phyloP scores from a whole-genome alignment of 2,113 vertebrate species.

The Cinclus mexicanus region DNA sequence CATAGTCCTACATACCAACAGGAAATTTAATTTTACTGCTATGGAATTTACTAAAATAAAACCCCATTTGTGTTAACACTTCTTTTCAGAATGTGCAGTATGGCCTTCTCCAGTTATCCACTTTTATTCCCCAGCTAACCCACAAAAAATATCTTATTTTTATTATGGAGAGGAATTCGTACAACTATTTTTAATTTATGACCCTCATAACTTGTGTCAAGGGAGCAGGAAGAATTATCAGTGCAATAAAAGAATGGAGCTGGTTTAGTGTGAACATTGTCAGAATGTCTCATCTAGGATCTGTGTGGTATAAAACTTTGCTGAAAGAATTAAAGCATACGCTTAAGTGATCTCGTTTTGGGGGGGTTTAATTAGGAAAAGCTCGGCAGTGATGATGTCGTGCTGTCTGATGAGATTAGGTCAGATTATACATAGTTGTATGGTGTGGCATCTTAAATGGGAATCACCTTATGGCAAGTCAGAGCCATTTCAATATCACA shows the following conservation, averaged over 20 bases:
- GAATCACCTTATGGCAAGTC: slow-evolving; percentile 34
- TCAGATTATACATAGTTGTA: slow-evolving; percentile 29
- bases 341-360: slow-evolving; percentile 20
- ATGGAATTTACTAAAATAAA: not conserved
- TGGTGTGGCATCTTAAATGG: slow-evolving; percentile 27
- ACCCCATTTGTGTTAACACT: not conserved
- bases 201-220: not conserved
- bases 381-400: not conserved
- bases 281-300: slow-evolving; percentile 52
- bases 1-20: not conserved
- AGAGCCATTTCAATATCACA: not conserved
- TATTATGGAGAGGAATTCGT: not conserved
- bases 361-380: slow-evolving; percentile 43
- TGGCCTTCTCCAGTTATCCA: not conserved
- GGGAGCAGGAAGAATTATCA: slow-evolving; percentile 16
- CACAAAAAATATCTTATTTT: not conserved
- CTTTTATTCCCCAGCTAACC: not conserved
- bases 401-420: slow-evolving; percentile 58
- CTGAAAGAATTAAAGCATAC: slow-evolving; percentile 38
- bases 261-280: not conserved
- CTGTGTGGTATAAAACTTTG: slow-evolving; percentile 20
- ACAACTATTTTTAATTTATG: slow-evolving; percentile 49
- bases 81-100: not conserved
- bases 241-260: slow-evolving; percentile 1
- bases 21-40: not conserved